Base-by-base conservation (phyloP, 2,888 invertebrate genomes). In the Leucoma salicis region DNA sequence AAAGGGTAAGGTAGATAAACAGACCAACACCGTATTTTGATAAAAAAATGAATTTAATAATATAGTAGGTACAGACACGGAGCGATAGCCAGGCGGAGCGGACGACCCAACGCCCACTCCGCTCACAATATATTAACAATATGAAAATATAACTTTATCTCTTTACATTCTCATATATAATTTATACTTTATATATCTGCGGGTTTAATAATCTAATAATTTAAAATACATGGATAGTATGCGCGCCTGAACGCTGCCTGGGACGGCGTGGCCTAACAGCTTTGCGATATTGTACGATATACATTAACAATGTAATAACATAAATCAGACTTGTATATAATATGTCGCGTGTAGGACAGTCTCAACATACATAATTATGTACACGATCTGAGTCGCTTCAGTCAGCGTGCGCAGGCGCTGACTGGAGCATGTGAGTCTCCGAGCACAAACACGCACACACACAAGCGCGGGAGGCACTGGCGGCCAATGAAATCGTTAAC, bases 31-130 rank as follows among this genome's bases (percentile, higher is more conserved):
- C 53, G 51, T 37, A 45, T 67, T 70, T 65, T 54, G 65, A 36
- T 40, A 71, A 70, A 73, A 71, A 70, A 67, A 65, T 71, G 70
- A 68, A 69, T 71, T 78, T 66, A 74, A 74, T 74, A 59, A 54
- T 64, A 66, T 59, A 65, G 52, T 66, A 65, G 63, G 64, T 70
- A 72, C 69, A 73, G 57, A 63, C 49, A 62, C 47, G 55, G 64
- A 70, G 53, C 58, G 53, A 47, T 51, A 58, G 42, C 57, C 58
- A 51, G 49, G 49, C 37, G 46, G 27, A 32, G 41, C 35, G 34
- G 12, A 27, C 40, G 35, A 29, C 8, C n/a, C 11, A 29, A 14
- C 37, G 28, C 36, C 57, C 57, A 34, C 55, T 48, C 58, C 60
- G 53, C 49, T 58, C 53, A 63, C 57, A 58, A 67, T 65, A 63